Percentiles rank a stretch among this genome's conserved stretches.
Evolutionary conservation across 2,113 vertebrate species (phyloP).

Genomic region (Drymodes brunneopygia): DNA sequence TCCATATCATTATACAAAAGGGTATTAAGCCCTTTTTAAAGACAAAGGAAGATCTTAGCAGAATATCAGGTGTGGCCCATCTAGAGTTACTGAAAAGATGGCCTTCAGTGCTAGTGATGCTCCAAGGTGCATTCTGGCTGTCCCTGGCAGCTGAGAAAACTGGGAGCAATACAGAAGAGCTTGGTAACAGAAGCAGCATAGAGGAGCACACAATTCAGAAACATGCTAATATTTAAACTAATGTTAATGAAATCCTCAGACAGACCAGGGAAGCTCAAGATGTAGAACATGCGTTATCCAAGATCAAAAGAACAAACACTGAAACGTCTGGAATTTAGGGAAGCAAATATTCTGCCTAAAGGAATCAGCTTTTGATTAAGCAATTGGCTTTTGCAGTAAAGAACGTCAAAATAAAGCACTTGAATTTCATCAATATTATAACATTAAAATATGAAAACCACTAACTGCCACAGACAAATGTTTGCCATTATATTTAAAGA

Average conservation of each 20-base stretch:
- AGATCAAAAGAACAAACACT: background rate
- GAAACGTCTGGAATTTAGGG: background rate
- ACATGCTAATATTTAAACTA: background rate
- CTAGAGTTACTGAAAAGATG: background rate
- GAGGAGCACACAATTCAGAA: background rate
- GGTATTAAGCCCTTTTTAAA: background rate
- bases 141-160: background rate
- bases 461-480: background rate
- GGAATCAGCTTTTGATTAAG: background rate
- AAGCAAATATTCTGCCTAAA: background rate
- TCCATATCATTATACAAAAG: background rate
- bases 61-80: background rate
- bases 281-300: background rate
- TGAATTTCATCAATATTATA: slow-evolving; percentile 34
- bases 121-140: background rate
- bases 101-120: background rate
- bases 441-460: background rate
- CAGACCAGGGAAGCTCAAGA: background rate
- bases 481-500: background rate
- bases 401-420: background rate
- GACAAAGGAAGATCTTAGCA: background rate
- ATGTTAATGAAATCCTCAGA: background rate
- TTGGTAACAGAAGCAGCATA: background rate
- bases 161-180: background rate
- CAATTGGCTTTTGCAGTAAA: background rate